A percentile compares a stretch with the other conserved stretches of the same genome.
phyloP scores from a whole-genome alignment of 2,113 vertebrate genomes.

The Mobula hypostoma region DNA sequence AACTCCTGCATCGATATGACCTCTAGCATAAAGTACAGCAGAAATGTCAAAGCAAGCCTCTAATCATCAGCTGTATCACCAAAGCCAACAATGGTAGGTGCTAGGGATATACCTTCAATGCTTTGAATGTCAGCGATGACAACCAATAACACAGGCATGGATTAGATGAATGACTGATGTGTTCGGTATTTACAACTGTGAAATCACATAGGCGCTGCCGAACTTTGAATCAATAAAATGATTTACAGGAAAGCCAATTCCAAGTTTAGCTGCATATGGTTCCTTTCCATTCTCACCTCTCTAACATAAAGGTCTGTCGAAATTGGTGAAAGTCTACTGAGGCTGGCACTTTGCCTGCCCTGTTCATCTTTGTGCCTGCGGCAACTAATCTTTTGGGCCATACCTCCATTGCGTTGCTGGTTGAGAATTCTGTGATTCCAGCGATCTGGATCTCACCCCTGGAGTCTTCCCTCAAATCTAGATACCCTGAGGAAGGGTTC shows the following conservation, averaged over 20 bases:
- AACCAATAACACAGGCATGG: not conserved
- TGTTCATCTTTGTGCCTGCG: not conserved
- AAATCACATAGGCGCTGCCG: not conserved
- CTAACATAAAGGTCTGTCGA: not conserved
- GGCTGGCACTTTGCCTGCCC: not conserved
- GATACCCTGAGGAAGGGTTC: conserved; percentile 56
- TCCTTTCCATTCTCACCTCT: not conserved
- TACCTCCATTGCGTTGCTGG: conserved; percentile 60
- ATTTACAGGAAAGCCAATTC: not conserved
- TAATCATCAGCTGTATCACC: no score
- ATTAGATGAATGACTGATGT: not conserved
- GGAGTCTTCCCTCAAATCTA: conserved; percentile 58
- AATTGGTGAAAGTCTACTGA: not conserved
- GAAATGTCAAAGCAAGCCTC: no score
- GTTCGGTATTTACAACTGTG: not conserved
- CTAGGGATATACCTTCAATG: not conserved
- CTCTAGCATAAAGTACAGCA: no score
- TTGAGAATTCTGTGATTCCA: conserved; percentile 58
- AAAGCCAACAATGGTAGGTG: no score
- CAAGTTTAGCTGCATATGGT: not conserved
- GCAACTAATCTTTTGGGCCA: not conserved
- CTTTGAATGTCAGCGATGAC: not conserved
- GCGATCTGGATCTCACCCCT: conserved; percentile 57
- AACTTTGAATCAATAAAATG: not conserved
- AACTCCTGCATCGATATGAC: no score